These are phyloP conservation scores for Gila orcuttii DNA, from an alignment of 2,113 vertebrate species.

Conservation along the genomic window DNA sequence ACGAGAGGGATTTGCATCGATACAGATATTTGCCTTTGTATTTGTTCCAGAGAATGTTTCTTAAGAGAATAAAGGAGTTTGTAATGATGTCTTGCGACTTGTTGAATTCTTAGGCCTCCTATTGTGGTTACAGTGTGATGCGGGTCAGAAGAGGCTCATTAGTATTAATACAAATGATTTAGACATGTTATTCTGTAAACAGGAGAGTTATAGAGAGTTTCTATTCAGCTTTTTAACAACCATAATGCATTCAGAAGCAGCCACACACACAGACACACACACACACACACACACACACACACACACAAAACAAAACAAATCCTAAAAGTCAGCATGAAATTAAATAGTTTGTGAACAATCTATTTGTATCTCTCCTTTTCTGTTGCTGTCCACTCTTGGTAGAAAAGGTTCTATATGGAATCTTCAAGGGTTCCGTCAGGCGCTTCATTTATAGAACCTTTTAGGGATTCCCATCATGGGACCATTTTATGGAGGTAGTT, in stretches of 20 bases:
- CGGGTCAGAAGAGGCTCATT: conserved; percentile 13
- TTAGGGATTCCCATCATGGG: too few species aligned
- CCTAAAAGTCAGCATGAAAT: neutral
- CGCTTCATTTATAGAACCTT: too few species aligned
- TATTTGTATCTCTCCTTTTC: neutral
- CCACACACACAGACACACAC: neutral
- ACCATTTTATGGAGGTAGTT: too few species aligned
- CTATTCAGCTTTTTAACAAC: conserved; percentile 1
- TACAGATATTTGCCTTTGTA: conserved; percentile 75
- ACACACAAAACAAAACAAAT: neutral
- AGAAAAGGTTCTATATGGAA: too few species aligned
- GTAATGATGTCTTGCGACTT: conserved; percentile 55
- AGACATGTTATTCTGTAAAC: neutral
- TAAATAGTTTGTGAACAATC: neutral
- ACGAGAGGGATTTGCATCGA: conserved; percentile 74
- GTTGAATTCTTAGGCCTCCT: conserved; percentile 29
- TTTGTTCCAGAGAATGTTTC: conserved; percentile 63
- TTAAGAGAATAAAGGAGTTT: conserved; percentile 52
- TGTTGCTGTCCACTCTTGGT: neutral
- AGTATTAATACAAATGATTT: conserved; percentile 13
- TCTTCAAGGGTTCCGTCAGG: too few species aligned
- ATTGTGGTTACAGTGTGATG: conserved; percentile 10
- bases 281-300: neutral
- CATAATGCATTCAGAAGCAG: neutral
- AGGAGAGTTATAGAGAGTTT: neutral